Base-by-base conservation (phyloP, 2,113 vertebrate genomes). In the Lucifuga dentata region DNA sequence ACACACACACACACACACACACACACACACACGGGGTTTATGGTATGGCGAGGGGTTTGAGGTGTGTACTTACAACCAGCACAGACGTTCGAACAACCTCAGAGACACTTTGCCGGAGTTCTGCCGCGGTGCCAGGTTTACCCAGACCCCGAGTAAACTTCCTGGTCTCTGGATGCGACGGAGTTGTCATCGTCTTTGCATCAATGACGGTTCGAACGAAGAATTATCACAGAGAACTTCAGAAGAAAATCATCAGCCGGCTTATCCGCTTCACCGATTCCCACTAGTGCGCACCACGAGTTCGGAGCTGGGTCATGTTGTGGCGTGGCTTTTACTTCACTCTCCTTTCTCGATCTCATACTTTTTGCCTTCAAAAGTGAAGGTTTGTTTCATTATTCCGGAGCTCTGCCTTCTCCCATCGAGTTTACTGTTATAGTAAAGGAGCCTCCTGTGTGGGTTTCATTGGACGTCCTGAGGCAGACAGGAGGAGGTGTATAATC, bases 71-170 rank as follows among this genome's bases (percentile, higher is more conserved):
- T 85, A 98, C 97, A 87, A 96, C 67, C 0, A 98, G 89, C 76
- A 98, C 96, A 24, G 97, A 98, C 66, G 95, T 93, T 86, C 97
- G 92, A 79, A 98, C 97, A 81, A 95, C 97, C 91, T 98, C 96
- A 0, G 96, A 98, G 39, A 97, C 97, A 81, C 97, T 98, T 86
- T 98, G 97, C 90, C 97, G 90, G 85, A 98, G 93, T 81, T 97
- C 97, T 3, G 96, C 97, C 66, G 97, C 97, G 11, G 97, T 98
- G 76, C 97, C 97, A 3, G 96, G 97, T 86, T 98, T 98, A 65
- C 97, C 95, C 76, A 98, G 88, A 73, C 94, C 94, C 68, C 96
- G 90, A 43, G 97, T 98, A 88, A 98, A 98, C 86, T 92, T 97
- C 88, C 97, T 95, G 77, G 96, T 98, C 93, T 98, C 97, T 71